Percentiles rank a stretch among this genome's conserved stretches.
Conservation (phyloP, 2,113 vertebrate genomes). For the Elachura formosa region DNA sequence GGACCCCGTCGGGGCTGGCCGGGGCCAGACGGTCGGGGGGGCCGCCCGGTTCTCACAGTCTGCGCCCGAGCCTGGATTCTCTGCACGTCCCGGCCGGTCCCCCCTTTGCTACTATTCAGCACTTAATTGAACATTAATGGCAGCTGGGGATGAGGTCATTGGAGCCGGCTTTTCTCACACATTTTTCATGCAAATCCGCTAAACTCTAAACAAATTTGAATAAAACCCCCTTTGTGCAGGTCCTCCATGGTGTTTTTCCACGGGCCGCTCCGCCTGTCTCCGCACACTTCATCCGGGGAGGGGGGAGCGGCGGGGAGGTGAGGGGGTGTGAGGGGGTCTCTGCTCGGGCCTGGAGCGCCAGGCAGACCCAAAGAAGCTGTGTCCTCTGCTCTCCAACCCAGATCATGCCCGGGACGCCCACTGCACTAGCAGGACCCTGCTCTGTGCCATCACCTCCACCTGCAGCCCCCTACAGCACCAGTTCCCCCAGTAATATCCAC, state of each 20-base stretch:
- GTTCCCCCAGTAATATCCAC: not conserved
- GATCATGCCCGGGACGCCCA: not conserved
- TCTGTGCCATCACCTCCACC: not conserved
- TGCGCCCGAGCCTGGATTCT: constrained; percentile 72
- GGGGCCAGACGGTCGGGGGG: constrained; percentile 28
- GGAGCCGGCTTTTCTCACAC: constrained; percentile 83
- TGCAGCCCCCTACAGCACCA: not conserved
- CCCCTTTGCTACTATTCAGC: constrained; percentile 77
- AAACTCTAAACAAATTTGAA: constrained; percentile 87
- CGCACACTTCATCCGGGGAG: constrained; percentile 45
- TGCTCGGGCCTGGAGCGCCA: not conserved
- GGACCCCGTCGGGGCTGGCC: constrained; percentile 15
- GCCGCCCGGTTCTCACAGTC: constrained; percentile 43
- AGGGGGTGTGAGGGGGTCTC: not conserved
- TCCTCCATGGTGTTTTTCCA: constrained; percentile 68
- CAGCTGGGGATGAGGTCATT: constrained; percentile 85
- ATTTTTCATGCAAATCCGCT: constrained; percentile 86
- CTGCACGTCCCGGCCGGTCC: constrained; percentile 74
- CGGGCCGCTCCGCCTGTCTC: constrained; percentile 52
- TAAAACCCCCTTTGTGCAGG: constrained; percentile 80
- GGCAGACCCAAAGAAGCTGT: not conserved
- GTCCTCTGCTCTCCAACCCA: not conserved
- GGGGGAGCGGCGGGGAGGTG: not conserved
- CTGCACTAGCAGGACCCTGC: not conserved
- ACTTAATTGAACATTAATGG: constrained; percentile 86